Evolutionary conservation across 2,113 vertebrate species (phyloP), one percentile per base, ranked within the genome.

Genomic region (Sula dactylatra): DNA sequence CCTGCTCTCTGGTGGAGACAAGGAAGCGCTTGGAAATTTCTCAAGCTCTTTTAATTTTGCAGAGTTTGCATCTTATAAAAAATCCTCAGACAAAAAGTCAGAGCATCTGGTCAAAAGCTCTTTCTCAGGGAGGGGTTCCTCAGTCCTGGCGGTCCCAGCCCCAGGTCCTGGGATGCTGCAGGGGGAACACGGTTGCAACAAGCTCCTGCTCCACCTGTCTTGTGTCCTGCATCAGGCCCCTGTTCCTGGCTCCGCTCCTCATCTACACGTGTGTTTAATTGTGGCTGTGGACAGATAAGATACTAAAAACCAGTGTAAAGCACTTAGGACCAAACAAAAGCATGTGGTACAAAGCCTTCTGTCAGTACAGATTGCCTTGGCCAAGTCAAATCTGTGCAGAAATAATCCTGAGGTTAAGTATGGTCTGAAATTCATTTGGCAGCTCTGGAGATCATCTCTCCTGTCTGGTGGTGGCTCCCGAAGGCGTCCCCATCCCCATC

Each of bases 151-250:
- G 0, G 31, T 44, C 40, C 56, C 85, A 32, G 27, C 13, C 17
- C 36, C 11, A 1, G 13, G 5, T 50, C 40, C 64, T 16, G 70
- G 81, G 47, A 34, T 40, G 59, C 54, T 67, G 65, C 1, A 2
- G 47, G 32, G 65, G 52, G 40, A 20, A 55, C 0, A 2, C 6
- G 32, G 38, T 34, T 1, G 0, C 16, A 6, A 32, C 2, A 2
- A 29, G 38, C 42, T 79, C 80, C 56, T 0, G 7, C 24, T 64
- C 56, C 21, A 13, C 5, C 34, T 8, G 0, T 12, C 24, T 31
- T 3, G 2, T 3, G 1, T 70, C 69, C 82, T 8, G 34, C 13
- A 0, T 13, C 73, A 34, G 44, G 19, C 22, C 49, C 27, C 8
- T 7, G 20, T 2, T 70, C 36, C 66, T 20, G 40, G 8, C 34